A percentile compares a stretch with the other conserved stretches of the same genome.
phyloP scores from a whole-genome alignment of 2,797 vertebrate genomes.

The Rhinophrynus dorsalis region DNA sequence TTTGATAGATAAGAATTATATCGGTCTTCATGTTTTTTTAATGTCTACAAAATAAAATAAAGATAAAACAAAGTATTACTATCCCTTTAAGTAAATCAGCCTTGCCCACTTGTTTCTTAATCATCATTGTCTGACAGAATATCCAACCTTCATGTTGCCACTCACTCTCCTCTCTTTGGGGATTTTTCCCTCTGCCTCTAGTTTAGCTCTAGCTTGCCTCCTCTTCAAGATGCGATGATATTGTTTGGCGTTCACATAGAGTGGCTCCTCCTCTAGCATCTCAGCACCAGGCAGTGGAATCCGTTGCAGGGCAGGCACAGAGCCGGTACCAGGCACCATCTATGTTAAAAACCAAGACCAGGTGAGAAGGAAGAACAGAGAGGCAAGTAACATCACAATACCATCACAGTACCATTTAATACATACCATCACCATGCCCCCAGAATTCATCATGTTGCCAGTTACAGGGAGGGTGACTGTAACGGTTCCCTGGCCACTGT shows the following conservation, averaged over 20 bases:
- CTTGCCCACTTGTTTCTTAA: no score
- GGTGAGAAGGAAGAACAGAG: neutral
- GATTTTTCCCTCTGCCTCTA: constrained; percentile 96
- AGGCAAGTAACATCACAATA: no score
- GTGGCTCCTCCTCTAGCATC: constrained; percentile 96
- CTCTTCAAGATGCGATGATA: constrained; percentile 90
- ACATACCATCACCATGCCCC: constrained; percentile 98
- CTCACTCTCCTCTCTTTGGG: constrained; percentile 95
- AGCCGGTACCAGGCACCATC: constrained; percentile 94
- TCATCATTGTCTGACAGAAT: no score
- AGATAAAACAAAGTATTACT: no score
- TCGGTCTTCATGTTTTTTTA: no score
- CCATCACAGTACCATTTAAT: neutral
- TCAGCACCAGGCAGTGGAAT: constrained; percentile 92
- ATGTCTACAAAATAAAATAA: no score
- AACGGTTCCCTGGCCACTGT: constrained; percentile 94
- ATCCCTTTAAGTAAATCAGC: no score
- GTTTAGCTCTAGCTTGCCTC: constrained; percentile 89
- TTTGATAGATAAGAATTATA: no score
- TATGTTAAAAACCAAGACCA: constrained; percentile 51
- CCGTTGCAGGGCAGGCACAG: constrained; percentile 90
- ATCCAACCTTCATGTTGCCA: no score
- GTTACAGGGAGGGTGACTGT: constrained; percentile 93
- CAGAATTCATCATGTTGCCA: constrained; percentile 96
- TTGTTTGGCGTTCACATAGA: constrained; percentile 85